These are phyloP conservation scores for Drosophila multiciliata DNA, from an alignment of 2,888 invertebrate species.

Conservation along the genomic window DNA sequence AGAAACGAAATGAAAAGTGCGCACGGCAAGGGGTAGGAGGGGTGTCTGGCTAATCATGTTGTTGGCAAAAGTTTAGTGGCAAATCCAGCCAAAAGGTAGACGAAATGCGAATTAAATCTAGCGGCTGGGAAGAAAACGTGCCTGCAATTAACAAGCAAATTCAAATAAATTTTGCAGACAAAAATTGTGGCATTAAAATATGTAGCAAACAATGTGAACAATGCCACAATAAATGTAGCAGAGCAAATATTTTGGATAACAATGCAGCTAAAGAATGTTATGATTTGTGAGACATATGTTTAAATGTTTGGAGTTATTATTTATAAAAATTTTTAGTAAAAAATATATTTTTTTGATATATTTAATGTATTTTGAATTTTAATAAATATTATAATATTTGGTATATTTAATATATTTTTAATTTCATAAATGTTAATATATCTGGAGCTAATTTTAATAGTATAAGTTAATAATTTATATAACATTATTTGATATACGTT, in stretches of 20 bases:
- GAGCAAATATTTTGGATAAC: not conserved
- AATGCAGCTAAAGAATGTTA: not conserved
- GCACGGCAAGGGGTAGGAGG: not conserved
- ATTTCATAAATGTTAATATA: not conserved
- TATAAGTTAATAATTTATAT: not conserved
- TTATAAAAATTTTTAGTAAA: not conserved
- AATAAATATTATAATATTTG: not conserved
- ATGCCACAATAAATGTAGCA: not conserved
- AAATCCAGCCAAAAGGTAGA: conserved; percentile 19
- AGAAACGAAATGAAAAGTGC: not conserved
- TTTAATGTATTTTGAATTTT: not conserved
- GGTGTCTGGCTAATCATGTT: conserved; percentile 3
- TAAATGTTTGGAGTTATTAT: not conserved
- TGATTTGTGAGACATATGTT: not conserved
- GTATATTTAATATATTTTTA: not conserved
- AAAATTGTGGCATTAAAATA: conserved; percentile 11
- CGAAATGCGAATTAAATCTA: conserved; percentile 11
- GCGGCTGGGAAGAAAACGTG: conserved; percentile 8
- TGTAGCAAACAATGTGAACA: not conserved
- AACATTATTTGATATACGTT: too few species aligned
- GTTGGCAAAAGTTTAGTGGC: conserved; percentile 28
- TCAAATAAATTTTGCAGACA: conserved; percentile 18
- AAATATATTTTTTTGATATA: too few species aligned
- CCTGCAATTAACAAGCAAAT: conserved; percentile 36
- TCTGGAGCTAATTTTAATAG: not conserved